Base-by-base conservation (phyloP, 35 echinoderm and acorn worm species). In the Heliocidaris tuberculata region DNA sequence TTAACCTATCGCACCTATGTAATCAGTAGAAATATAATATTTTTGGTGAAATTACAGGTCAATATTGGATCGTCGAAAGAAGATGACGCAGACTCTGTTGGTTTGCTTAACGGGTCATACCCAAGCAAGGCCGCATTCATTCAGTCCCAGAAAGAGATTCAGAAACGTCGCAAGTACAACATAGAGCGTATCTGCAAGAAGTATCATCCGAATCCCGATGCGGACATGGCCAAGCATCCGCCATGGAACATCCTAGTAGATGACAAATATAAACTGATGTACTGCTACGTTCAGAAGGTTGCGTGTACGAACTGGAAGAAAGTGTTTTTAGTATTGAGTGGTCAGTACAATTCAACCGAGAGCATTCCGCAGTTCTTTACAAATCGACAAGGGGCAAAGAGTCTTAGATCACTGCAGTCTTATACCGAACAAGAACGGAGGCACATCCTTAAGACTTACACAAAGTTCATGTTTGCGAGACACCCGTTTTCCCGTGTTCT, bases 251-350 rank as follows among this genome's bases (percentile, higher is more conserved):
- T 97, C 19, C 42, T 94, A 16, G 95, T 99, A 2, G 95, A 99
- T 59, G 98, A 99, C 21, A 94, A 97, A 88, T 94, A 99, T 88
- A 95, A 95, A 89, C 85, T 97, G 61, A 27, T 99, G 29, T 99
- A 99, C 92, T 99, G 98, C 48, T 95, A 92, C 30, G 95, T 96
- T 19, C 98, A 97, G 31, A 99, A 99, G 86, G 93, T 97, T 31
- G 98, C 97, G 9, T 96, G 97, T 49, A 99, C 98, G 2, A 99
- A 97, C 88, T 99, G 98, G 98, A 99, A 97, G 94, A 96, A 96
- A 49, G 94, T 99, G 27, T 94, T 99, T 10, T 94, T 99, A 6
- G 97, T 97, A 5, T 48, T 99, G 17, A 95, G 93, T 47, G 97
- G 97, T 12, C 65, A 94, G 31, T 71, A 95, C 9, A 52, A 96